Evolutionary conservation across 92 coral and sea anemone species (phyloP).

Genomic region (Phenganax marumi): DNA sequence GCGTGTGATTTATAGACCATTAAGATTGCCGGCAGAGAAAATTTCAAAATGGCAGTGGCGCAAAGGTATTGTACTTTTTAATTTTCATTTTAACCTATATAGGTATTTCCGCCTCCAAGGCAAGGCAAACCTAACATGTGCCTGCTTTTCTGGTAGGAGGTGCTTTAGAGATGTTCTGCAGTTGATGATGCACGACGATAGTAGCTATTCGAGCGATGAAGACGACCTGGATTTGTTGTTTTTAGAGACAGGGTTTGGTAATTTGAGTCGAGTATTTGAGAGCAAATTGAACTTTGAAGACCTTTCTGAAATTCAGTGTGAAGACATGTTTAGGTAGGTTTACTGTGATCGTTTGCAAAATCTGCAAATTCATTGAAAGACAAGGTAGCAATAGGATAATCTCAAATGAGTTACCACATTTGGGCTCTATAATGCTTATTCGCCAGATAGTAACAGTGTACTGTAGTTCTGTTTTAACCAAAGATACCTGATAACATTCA

Average conservation of each 20-base stretch:
- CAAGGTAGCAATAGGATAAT: background rate
- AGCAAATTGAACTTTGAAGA: conserved; percentile 10
- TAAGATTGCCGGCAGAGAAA: conserved; percentile 3
- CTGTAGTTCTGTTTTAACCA: background rate
- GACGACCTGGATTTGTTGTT: conserved; percentile 32
- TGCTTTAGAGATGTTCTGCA: conserved; percentile 14
- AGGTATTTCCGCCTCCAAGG: background rate
- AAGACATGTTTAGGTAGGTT: conserved; percentile 14
- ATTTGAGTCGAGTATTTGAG: conserved; percentile 13
- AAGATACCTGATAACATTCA: background rate
- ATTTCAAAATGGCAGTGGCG: conserved; percentile 9
- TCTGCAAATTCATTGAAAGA: background rate
- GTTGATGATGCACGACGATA: conserved; percentile 4
- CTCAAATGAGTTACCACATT: background rate
- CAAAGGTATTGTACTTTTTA: conserved; percentile 7
- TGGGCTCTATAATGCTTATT: conserved; percentile 2
- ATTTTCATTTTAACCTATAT: background rate
- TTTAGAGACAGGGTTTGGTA: conserved; percentile 19
- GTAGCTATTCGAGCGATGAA: conserved; percentile 18
- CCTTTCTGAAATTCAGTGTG: conserved; percentile 28
- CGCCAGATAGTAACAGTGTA: background rate
- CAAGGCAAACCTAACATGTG: background rate
- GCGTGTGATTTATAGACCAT: background rate
- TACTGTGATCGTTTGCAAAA: conserved; percentile 13
- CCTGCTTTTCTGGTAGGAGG: conserved; percentile 20